phyloP scores from a whole-genome alignment of 2,888 invertebrate genomes.

The Amblyteles armatorius region DNA sequence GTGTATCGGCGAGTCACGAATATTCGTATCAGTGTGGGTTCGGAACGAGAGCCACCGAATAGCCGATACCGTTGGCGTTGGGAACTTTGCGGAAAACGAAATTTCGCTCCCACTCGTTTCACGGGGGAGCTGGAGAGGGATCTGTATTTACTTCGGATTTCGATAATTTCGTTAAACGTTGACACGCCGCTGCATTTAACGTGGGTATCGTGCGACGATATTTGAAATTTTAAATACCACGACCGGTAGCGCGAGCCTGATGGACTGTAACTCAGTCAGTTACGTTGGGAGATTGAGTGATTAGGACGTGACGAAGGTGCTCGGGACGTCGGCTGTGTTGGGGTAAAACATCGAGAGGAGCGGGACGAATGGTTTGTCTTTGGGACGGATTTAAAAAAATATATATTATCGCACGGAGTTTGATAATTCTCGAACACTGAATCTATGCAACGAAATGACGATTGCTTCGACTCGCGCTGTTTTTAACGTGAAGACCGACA shows the following conservation, averaged over 20 bases:
- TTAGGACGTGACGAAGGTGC: conserved; percentile 3
- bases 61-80: conserved; percentile 69
- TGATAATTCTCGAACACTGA: not conserved
- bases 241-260: not conserved
- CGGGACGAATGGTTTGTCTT: not conserved
- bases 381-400: not conserved
- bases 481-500: conserved; percentile 49
- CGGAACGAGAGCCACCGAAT: conserved; percentile 74
- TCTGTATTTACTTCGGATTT: not conserved
- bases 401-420: not conserved
- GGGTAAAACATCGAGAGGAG: not conserved
- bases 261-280: not conserved
- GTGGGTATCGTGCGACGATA: not conserved
- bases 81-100: conserved; percentile 57
- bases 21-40: conserved; percentile 72
- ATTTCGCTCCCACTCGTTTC: conserved; percentile 7
- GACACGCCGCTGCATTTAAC: not conserved
- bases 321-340: not conserved
- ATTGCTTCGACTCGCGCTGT: conserved; percentile 44
- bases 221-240: not conserved
- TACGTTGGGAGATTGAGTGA: conserved; percentile 1
- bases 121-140: not conserved
- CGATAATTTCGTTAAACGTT: not conserved
- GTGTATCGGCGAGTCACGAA: conserved; percentile 40
- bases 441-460: conserved; percentile 56